Evolutionary conservation across 2,888 invertebrate species (phyloP).

Genomic region (Penaeus monodon): DNA sequence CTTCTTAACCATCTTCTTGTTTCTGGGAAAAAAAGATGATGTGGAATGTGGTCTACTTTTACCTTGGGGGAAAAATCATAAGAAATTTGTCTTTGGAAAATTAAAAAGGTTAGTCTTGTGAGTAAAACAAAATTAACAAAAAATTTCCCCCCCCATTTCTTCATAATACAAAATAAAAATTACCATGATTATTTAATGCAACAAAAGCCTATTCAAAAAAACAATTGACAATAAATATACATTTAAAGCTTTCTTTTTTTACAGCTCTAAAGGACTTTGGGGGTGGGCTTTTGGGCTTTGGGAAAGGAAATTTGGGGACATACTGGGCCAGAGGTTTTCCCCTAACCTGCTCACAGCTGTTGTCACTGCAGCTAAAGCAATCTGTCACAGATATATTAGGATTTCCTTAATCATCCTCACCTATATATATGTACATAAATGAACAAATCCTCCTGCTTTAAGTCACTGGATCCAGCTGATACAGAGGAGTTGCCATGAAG

Average conservation of each 20-base stretch:
- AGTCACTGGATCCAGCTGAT: too few species aligned
- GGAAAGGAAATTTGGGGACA: conserved; percentile 76
- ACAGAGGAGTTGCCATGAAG: too few species aligned
- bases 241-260: conserved; percentile 76
- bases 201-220: background rate
- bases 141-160: too few species aligned
- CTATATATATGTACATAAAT: too few species aligned
- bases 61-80: background rate
- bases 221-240: too few species aligned
- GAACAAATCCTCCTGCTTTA: too few species aligned
- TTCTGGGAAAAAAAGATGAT: conserved; percentile 69
- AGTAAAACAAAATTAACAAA: background rate
- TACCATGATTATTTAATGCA: background rate
- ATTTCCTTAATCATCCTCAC: too few species aligned
- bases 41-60: background rate
- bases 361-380: conserved; percentile 89
- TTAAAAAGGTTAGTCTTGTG: conserved; percentile 35
- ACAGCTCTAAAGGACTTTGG: conserved; percentile 89
- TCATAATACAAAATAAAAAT: background rate
- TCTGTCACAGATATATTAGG: conserved; percentile 69
- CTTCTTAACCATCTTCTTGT: conserved; percentile 87
- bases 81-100: conserved; percentile 51
- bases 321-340: conserved; percentile 91
- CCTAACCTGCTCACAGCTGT: conserved; percentile 91
- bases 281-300: conserved; percentile 75